These are phyloP conservation scores for Cynopterus sphinx DNA, from an alignment of 2,797 vertebrate species.

Conservation along the genomic window DNA sequence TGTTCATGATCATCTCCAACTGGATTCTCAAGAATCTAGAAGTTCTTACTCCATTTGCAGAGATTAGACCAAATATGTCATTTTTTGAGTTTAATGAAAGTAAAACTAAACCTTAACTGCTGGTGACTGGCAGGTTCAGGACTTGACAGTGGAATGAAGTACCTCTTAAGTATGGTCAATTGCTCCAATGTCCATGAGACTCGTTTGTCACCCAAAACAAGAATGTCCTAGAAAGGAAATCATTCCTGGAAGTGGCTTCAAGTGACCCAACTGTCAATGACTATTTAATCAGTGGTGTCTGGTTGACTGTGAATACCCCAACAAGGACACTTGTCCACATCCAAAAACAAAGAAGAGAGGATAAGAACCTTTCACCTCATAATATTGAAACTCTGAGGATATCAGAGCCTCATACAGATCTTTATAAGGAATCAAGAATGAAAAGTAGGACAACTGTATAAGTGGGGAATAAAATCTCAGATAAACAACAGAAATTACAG, in stretches of 20 bases:
- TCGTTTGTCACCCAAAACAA: neutral
- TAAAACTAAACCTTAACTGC: conserved; percentile 30
- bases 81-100: neutral
- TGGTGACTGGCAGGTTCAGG: neutral
- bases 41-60: neutral
- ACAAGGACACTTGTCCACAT: neutral
- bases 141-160: neutral
- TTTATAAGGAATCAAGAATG: neutral
- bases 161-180: conserved; percentile 6
- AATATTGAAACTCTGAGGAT: neutral
- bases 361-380: neutral
- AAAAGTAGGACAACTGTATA: neutral
- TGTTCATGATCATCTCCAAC: neutral
- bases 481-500: neutral
- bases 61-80: neutral
- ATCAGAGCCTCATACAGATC: neutral
- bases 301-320: neutral
- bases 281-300: neutral
- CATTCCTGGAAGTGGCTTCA: conserved; percentile 39
- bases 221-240: conserved; percentile 41
- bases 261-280: conserved; percentile 29
- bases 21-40: neutral
- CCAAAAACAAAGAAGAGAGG: conserved; percentile 21
- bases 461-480: neutral
- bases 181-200: neutral